Percentiles rank a stretch among this genome's conserved stretches.
These are phyloP conservation scores for Scaeva pyrastri DNA, from an alignment of 2,888 invertebrate genomes.

Conservation along the genomic window DNA sequence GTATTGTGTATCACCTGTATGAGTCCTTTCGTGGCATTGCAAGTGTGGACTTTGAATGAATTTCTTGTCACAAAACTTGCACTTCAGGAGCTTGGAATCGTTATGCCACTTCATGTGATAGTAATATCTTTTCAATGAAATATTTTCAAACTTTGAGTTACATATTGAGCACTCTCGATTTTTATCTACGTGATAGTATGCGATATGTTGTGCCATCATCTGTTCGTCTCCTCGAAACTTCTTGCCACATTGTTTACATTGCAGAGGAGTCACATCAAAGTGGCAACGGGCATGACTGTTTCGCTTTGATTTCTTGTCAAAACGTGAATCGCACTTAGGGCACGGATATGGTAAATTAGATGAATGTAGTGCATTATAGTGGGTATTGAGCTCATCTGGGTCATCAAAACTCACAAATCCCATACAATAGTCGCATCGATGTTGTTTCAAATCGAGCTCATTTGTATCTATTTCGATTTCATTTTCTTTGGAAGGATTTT, in stretches of 20 bases:
- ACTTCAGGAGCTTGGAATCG: constrained; percentile 58
- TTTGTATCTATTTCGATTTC: background rate
- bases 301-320: constrained; percentile 39
- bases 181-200: constrained; percentile 49
- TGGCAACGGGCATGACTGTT: constrained; percentile 61
- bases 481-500: background rate
- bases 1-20: constrained; percentile 27
- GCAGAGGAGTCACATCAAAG: background rate
- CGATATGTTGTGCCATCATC: constrained; percentile 58
- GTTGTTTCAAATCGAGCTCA: constrained; percentile 33
- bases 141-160: constrained; percentile 29
- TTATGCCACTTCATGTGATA: constrained; percentile 66
- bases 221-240: constrained; percentile 48
- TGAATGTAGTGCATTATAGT: constrained; percentile 52
- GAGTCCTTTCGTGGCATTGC: constrained; percentile 46
- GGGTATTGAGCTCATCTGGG: constrained; percentile 45
- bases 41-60: constrained; percentile 60
- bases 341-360: constrained; percentile 41
- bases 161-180: constrained; percentile 43
- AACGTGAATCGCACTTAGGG: constrained; percentile 46
- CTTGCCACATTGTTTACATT: constrained; percentile 50
- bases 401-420: constrained; percentile 57
- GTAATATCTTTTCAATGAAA: constrained; percentile 43
- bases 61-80: constrained; percentile 64
- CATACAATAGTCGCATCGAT: constrained; percentile 64